Evolutionary conservation across 2,888 invertebrate genomes (phyloP).

Genomic region (Sipha maydis): DNA sequence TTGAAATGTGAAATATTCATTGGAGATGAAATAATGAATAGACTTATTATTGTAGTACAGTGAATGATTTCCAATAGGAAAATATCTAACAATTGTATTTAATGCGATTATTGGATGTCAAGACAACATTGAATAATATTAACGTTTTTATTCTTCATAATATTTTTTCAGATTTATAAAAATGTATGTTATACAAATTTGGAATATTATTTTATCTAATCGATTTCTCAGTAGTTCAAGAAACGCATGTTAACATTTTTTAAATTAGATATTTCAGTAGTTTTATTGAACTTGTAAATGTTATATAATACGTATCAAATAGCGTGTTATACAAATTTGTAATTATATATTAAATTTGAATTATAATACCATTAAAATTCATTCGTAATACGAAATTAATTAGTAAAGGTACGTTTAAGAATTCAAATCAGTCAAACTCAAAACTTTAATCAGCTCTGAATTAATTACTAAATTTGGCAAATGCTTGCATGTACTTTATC

Average conservation of each 20-base stretch:
- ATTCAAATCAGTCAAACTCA: constrained; percentile 9
- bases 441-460: constrained; percentile 30
- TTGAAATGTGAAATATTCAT: not conserved
- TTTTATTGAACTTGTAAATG: not conserved
- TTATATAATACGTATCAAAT: not conserved
- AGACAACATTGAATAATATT: too few relatives aligned
- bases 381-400: not conserved
- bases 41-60: not conserved
- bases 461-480: constrained; percentile 33
- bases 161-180: too few relatives aligned
- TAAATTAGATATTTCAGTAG: not conserved
- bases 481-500: not conserved
- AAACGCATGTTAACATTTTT: not conserved
- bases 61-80: too few relatives aligned
- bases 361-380: not conserved
- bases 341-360: not conserved
- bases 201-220: not conserved
- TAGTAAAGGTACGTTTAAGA: not conserved
- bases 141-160: too few relatives aligned
- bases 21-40: not conserved
- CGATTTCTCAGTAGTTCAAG: not conserved
- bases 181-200: too few relatives aligned
- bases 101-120: too few relatives aligned
- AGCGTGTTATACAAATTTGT: not conserved
- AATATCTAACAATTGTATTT: too few relatives aligned